Evolutionary conservation across 2,888 invertebrate genomes (phyloP).

Genomic region (Ellobium chinense): DNA sequence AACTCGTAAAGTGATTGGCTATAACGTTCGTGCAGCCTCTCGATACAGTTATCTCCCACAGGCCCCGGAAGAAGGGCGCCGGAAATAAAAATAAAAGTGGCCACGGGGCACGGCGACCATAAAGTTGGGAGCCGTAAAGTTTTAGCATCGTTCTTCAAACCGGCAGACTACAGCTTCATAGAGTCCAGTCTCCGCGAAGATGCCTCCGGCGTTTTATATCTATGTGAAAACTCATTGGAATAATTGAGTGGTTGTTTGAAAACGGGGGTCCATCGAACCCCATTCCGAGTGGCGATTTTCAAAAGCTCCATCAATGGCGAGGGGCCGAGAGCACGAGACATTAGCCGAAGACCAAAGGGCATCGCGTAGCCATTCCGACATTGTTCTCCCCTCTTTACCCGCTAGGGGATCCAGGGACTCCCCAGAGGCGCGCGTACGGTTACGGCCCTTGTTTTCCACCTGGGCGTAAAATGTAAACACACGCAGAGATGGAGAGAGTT

Average conservation of each 20-base stretch:
- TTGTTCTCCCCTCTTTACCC: neutral
- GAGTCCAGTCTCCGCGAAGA: neutral
- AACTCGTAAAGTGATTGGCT: slow-evolving; percentile 16
- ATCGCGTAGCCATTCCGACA: neutral
- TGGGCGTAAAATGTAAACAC: slow-evolving; percentile 17
- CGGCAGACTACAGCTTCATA: no score
- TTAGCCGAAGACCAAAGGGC: neutral
- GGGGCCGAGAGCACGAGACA: neutral
- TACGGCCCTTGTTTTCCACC: neutral
- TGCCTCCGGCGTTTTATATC: slow-evolving; percentile 7
- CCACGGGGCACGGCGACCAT: neutral
- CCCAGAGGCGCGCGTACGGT: neutral
- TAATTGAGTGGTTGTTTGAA: slow-evolving; percentile 20
- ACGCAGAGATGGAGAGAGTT: neutral
- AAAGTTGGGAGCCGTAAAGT: neutral
- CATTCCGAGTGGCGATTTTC: neutral
- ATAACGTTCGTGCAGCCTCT: neutral
- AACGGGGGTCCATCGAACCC: neutral
- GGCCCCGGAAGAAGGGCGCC: neutral
- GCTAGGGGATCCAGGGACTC: neutral
- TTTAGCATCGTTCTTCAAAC: neutral
- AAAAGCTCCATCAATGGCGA: neutral
- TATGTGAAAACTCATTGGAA: slow-evolving; percentile 16
- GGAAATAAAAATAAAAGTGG: slow-evolving; percentile 3
- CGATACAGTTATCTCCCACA: neutral